A percentile compares a stretch with the other conserved stretches of the same genome.
phyloP scores from a whole-genome alignment of 2,797 vertebrate species.

The Discoglossus pictus region DNA sequence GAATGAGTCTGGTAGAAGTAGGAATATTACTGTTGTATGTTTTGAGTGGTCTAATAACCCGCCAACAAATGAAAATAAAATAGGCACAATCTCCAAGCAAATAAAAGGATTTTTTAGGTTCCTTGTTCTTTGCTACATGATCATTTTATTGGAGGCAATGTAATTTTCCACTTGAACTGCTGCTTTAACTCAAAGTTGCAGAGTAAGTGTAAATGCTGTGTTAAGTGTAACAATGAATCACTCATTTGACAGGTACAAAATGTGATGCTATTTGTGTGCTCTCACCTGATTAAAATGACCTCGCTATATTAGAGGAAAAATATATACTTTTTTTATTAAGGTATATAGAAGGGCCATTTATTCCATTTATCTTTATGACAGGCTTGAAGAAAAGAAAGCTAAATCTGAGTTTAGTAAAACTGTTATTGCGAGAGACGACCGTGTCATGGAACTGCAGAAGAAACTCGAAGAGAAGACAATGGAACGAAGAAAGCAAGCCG shows the following conservation, averaged over 20 bases:
- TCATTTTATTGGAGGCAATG: constrained; percentile 16
- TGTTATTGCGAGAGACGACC: constrained; percentile 63
- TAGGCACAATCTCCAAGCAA: constrained; percentile 13
- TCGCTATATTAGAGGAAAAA: constrained; percentile 23
- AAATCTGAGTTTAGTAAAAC: constrained; percentile 54
- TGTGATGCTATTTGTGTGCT: constrained; percentile 16
- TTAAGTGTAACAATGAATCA: constrained; percentile 44
- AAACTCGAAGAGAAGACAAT: constrained; percentile 72
- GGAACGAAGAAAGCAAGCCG: constrained; percentile 67
- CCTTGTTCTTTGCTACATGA: constrained; percentile 13
- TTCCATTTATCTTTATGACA: constrained; percentile 54
- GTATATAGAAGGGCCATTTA: neutral
- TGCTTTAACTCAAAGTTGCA: constrained; percentile 25
- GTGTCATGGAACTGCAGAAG: constrained; percentile 69
- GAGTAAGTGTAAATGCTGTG: constrained; percentile 18
- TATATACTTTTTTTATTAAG: constrained; percentile 3
- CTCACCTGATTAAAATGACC: constrained; percentile 19
- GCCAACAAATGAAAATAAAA: neutral
- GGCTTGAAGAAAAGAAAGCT: constrained; percentile 72
- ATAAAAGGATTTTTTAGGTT: constrained; percentile 6
- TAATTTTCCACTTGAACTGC: constrained; percentile 45
- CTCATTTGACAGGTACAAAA: constrained; percentile 13
- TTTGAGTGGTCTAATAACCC: no score
- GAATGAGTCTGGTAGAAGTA: no score
- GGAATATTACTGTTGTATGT: no score